Evolutionary conservation across 2,113 vertebrate species (phyloP), one percentile per base, ranked within the genome.

Genomic region (Emberiza fucata): DNA sequence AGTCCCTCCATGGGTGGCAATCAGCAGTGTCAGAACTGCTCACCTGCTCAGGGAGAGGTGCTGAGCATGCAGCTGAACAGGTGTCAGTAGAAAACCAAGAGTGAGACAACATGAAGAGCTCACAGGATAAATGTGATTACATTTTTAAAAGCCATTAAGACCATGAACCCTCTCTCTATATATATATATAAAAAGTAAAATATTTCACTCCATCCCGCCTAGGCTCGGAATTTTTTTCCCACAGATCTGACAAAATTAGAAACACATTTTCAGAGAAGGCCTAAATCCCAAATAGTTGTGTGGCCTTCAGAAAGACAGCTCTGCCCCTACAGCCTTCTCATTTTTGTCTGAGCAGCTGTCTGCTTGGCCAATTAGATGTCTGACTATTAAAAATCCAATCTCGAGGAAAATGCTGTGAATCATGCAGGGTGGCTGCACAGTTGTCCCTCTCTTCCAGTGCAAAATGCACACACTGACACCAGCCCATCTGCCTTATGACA

Each of bases 321-420:
- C 68, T 51, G 81, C 45, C 78, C 73, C 61, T 85, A 33, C 68
- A 94, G 48, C 84, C 66, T 73, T 63, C 88, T 66, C 47, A 35
- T 94, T 90, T 82, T 89, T 1, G 14, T 90, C 68, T 77, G 75
- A 93, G 88, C 35, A 70, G 85, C 70, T 0, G 15, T 77, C 89
- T 95, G 73, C 66, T 89, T 54, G 81, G 75, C 70, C 81, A 89
- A 51, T 92, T 91, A 94, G 33, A 77, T 77, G 48, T 44, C 70
- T 93, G 84, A 35, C 75, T 90, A 78, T 75, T 93, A 94, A 85
- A 83, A 96, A 90, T 51, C 51, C 79, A 80, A 51, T 91, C 85
- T 77, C 12, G 0, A 69, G 75, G 71, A 94, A 93, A 96, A 60
- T 9, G 14, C 54, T 45, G 31, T 17, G 37, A 50, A 72, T 86